These are phyloP conservation scores for Clarias pachynema DNA, from an alignment of 2,797 vertebrate species.

Conservation along the genomic window DNA sequence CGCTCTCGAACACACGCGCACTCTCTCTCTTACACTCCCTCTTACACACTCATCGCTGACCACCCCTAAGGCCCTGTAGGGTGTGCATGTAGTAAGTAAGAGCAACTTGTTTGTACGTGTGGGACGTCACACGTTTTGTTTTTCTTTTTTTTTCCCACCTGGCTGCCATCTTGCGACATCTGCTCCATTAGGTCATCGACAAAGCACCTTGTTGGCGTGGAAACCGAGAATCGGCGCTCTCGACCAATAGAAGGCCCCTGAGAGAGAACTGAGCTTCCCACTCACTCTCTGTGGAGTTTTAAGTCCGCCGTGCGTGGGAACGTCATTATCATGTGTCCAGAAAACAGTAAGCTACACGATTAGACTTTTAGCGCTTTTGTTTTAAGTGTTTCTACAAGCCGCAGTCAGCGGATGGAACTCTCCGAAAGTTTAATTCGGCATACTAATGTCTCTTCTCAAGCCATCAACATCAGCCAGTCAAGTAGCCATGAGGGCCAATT, in stretches of 20 bases:
- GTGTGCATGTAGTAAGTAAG: slow-evolving; percentile 21
- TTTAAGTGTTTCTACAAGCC: slow-evolving; percentile 33
- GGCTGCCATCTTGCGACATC: slow-evolving; percentile 60
- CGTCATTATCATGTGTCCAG: slow-evolving; percentile 54
- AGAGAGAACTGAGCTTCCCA: slow-evolving; percentile 46
- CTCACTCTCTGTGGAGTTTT: slow-evolving; percentile 49
- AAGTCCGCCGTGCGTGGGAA: slow-evolving; percentile 53
- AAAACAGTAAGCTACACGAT: slow-evolving; percentile 54
- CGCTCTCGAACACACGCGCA: background rate
- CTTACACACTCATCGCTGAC: slow-evolving; percentile 33
- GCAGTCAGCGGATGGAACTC: background rate
- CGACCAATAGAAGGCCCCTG: slow-evolving; percentile 35
- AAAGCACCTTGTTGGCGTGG: slow-evolving; percentile 59
- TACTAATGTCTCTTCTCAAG: slow-evolving; percentile 6
- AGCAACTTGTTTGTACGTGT: slow-evolving; percentile 23
- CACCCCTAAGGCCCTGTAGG: background rate
- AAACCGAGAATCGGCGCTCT: slow-evolving; percentile 48
- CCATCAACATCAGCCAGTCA: slow-evolving; percentile 13
- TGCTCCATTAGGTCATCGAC: slow-evolving; percentile 60
- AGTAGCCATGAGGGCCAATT: slow-evolving; percentile 40
- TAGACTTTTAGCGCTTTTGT: slow-evolving; percentile 31
- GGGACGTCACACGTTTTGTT: slow-evolving; percentile 39
- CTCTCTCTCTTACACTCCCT: background rate
- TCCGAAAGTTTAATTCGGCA: slow-evolving; percentile 8
- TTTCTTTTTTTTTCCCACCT: slow-evolving; percentile 52